phyloP scores from a whole-genome alignment of 2,113 vertebrate genomes.

The Trematomus loennbergii region DNA sequence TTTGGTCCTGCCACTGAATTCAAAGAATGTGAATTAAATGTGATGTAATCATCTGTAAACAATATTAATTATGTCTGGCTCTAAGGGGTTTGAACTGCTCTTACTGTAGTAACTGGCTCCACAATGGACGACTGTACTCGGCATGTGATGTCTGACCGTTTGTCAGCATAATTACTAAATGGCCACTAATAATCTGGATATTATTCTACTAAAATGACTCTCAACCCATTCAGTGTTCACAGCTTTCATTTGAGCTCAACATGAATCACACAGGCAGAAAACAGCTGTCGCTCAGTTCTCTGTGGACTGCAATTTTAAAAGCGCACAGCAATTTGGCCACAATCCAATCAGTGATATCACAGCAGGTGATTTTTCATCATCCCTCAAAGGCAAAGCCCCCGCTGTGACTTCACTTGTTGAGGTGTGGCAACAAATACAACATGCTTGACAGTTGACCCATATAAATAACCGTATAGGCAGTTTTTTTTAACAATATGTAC shows the following conservation, averaged over 20 bases:
- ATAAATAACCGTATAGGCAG: background rate
- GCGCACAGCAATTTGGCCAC: constrained; percentile 1
- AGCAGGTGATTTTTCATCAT: constrained; percentile 38
- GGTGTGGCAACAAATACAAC: constrained; percentile 8
- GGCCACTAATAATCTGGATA: constrained; percentile 13
- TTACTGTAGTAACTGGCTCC: constrained; percentile 14
- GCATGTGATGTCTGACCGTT: constrained; percentile 21
- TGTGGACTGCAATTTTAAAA: constrained; percentile 10
- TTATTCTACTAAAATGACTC: constrained; percentile 24
- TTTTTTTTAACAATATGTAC: background rate
- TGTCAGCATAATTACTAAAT: constrained; percentile 19
- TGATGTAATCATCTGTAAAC: constrained; percentile 65
- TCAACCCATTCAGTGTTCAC: constrained; percentile 15
- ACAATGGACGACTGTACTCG: constrained; percentile 38
- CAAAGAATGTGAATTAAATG: constrained; percentile 38
- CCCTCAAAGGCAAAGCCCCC: constrained; percentile 1
- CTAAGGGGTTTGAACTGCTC: constrained; percentile 11
- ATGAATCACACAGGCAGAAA: constrained; percentile 14
- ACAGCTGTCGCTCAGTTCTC: background rate
- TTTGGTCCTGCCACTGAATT: constrained; percentile 68
- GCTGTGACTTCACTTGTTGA: constrained; percentile 41
- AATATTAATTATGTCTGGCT: constrained; percentile 38
- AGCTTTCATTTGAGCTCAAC: constrained; percentile 7
- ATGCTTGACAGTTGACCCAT: background rate
- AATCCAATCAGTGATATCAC: constrained; percentile 45